Conservation (phyloP, 2,797 vertebrate genomes). For the Falco columbarius region DNA sequence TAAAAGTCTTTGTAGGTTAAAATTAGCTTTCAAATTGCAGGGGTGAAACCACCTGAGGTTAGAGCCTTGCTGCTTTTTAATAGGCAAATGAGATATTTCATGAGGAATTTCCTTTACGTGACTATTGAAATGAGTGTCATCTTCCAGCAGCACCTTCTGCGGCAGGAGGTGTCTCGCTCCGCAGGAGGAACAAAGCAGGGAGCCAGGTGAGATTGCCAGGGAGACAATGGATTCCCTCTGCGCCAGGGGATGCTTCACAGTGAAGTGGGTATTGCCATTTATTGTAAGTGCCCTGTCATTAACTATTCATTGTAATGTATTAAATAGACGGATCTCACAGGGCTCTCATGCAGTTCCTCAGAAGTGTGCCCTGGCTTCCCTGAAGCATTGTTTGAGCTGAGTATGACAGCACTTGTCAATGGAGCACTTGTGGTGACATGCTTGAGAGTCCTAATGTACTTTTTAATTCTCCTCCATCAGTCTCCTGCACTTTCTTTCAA, state of each 20-base stretch:
- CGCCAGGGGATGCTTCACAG: rapidly evolving
- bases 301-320: conserved; percentile 7
- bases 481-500: background rate
- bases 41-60: background rate
- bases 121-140: conserved; percentile 16
- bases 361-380: conserved; percentile 16
- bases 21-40: background rate
- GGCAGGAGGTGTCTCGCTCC: conserved; percentile 2
- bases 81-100: conserved; percentile 48
- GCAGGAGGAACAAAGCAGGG: background rate
- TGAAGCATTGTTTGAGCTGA: conserved; percentile 16
- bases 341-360: conserved; percentile 1
- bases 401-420: background rate
- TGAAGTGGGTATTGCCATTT: conserved; percentile 34
- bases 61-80: conserved; percentile 8
- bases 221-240: background rate
- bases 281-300: background rate
- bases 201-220: background rate
- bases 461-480: background rate
- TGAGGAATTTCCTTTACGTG: conserved; percentile 28
- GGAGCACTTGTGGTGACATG: conserved; percentile 15
- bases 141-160: conserved; percentile 31
- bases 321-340: background rate
- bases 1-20: background rate
- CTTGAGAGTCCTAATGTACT: conserved; percentile 18